phyloP scores from a whole-genome alignment of 2,797 vertebrate genomes.

The Enteromius fasciolatus region DNA sequence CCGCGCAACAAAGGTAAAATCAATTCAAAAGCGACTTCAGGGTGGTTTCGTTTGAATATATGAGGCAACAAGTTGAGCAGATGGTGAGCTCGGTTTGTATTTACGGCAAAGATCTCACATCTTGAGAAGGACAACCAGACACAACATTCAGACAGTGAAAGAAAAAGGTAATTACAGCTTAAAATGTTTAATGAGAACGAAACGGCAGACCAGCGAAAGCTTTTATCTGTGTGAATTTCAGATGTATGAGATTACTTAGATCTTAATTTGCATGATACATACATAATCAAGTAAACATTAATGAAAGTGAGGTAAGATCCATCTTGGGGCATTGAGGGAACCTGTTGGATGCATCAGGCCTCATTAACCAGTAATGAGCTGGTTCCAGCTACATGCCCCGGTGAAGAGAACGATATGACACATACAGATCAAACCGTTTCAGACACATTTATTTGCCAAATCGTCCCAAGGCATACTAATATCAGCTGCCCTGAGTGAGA shows the following conservation, averaged over 20 bases:
- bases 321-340: slow-evolving; percentile 57
- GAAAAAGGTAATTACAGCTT: slow-evolving; percentile 74
- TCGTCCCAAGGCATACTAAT: slow-evolving; percentile 28
- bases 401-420: slow-evolving; percentile 39
- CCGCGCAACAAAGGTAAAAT: slow-evolving; percentile 72
- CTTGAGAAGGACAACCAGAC: slow-evolving; percentile 61
- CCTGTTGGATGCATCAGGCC: slow-evolving; percentile 51
- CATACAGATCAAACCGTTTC: slow-evolving; percentile 41
- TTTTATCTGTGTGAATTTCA: slow-evolving; percentile 72
- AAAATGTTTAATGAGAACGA: slow-evolving; percentile 69
- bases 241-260: slow-evolving; percentile 74
- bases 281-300: slow-evolving; percentile 79
- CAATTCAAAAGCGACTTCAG: slow-evolving; percentile 58
- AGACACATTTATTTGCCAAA: slow-evolving; percentile 41
- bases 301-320: slow-evolving; percentile 65
- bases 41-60: slow-evolving; percentile 67
- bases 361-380: slow-evolving; percentile 60
- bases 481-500: slow-evolving; percentile 5
- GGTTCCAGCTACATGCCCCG: slow-evolving; percentile 43
- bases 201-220: slow-evolving; percentile 69
- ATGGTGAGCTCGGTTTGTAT: slow-evolving; percentile 66
- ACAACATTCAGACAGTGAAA: slow-evolving; percentile 59
- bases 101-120: slow-evolving; percentile 62
- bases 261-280: slow-evolving; percentile 77
- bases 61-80: slow-evolving; percentile 66